Conservation (phyloP, 2,113 vertebrate genomes). For the Nettapus auritus region DNA sequence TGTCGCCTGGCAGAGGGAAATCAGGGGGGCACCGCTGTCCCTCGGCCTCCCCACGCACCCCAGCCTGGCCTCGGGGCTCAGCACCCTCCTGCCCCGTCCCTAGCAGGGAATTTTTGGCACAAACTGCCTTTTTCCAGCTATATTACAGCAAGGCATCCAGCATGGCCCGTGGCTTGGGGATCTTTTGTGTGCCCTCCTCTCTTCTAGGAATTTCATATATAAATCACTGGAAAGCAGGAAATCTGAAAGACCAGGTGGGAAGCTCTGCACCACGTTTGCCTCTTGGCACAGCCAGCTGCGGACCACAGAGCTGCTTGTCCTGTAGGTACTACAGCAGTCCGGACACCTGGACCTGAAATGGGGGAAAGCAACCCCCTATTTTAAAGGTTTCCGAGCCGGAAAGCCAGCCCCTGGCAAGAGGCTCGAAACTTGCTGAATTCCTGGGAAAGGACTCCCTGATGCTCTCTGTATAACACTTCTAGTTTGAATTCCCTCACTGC, state of each 20-base stretch:
- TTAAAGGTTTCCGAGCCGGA: neutral
- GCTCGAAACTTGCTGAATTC: neutral
- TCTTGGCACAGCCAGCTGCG: neutral
- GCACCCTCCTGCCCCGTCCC: neutral
- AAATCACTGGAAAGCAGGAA: constrained; percentile 27
- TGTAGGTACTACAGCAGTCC: neutral
- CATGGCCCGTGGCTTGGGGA: neutral
- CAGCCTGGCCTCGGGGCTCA: neutral
- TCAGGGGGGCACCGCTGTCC: neutral
- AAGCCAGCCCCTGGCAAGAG: neutral
- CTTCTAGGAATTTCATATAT: constrained; percentile 20
- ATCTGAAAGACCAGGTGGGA: neutral
- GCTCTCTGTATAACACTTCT: neutral
- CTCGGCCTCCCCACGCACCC: fast-evolving
- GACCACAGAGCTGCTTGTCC: neutral
- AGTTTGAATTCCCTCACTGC: neutral
- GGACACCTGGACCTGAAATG: neutral
- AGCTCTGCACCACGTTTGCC: neutral
- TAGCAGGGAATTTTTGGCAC: neutral
- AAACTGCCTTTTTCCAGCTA: neutral
- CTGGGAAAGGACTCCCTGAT: neutral
- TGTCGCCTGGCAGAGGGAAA: neutral
- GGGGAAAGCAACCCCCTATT: neutral
- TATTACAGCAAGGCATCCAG: neutral
- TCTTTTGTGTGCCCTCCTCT: neutral